Conservation (phyloP, 2,113 vertebrate species). For the Patagioenas fasciata region DNA sequence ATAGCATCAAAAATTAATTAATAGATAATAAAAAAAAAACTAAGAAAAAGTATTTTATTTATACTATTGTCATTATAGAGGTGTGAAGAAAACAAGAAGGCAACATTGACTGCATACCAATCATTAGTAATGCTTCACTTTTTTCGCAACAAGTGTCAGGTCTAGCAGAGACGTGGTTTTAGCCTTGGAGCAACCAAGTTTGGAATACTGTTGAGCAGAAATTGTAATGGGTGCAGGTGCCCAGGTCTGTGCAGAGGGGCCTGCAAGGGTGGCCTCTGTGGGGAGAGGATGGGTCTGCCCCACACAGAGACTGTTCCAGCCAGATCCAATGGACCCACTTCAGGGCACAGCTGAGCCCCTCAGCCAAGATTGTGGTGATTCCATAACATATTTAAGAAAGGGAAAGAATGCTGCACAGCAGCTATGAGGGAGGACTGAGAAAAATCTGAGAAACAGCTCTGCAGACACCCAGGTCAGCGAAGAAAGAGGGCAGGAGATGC, state of each 20-base stretch:
- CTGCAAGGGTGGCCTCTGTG: neutral
- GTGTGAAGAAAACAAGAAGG: neutral
- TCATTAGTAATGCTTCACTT: neutral
- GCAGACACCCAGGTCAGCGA: neutral
- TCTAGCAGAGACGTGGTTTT: neutral
- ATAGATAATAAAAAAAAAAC: neutral
- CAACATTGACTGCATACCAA: neutral
- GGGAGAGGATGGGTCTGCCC: neutral
- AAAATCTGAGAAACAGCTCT: neutral
- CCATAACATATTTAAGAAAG: neutral
- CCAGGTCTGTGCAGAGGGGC: neutral
- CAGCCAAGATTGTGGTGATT: neutral
- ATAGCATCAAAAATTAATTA: neutral
- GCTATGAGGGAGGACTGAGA: neutral
- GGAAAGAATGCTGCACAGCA: accelerated
- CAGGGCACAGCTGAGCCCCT: neutral
- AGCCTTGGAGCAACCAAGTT: neutral
- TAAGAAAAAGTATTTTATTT: neutral
- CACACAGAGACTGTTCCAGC: neutral
- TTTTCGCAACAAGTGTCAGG: neutral
- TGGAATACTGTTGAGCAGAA: neutral
- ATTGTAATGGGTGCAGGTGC: neutral
- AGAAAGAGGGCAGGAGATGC: too few species aligned
- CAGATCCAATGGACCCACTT: accelerated
- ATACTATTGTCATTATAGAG: neutral